Conservation (phyloP, 2,888 invertebrate species). For the Ornithoptera priamus region DNA sequence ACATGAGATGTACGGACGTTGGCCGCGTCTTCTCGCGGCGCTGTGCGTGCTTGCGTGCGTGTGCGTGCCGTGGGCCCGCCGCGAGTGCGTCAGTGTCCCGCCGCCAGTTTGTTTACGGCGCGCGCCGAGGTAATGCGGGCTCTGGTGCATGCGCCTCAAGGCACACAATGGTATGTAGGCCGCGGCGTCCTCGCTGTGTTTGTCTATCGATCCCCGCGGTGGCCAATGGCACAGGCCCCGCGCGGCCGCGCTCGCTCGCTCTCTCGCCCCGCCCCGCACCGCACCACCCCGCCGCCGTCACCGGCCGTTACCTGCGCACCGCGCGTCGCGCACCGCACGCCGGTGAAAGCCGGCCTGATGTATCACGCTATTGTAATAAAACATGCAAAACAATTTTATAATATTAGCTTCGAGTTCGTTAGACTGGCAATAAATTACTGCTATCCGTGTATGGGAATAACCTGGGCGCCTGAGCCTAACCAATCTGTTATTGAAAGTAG, state of each 20-base stretch:
- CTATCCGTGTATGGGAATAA: constrained; percentile 52
- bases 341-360: constrained; percentile 71
- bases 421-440: neutral
- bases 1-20: constrained; percentile 63
- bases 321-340: constrained; percentile 42
- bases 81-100: constrained; percentile 67
- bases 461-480: constrained; percentile 37
- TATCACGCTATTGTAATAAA: constrained; percentile 42
- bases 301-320: too few species aligned
- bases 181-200: constrained; percentile 78
- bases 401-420: constrained; percentile 42
- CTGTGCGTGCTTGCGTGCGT: constrained; percentile 56
- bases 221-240: constrained; percentile 46
- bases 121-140: constrained; percentile 59
- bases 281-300: too few species aligned
- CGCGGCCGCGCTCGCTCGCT: constrained; percentile 78
- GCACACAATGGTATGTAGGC: constrained; percentile 68
- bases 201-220: constrained; percentile 82
- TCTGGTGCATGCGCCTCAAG: constrained; percentile 59
- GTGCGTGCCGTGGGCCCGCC: constrained; percentile 44
- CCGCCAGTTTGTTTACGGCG: constrained; percentile 82
- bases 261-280: constrained; percentile 38
- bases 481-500: constrained; percentile 37
- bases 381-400: constrained; percentile 60
- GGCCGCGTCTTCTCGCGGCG: constrained; percentile 69